Percentiles rank a stretch among this genome's conserved stretches.
These are phyloP conservation scores for Lagopus leucura DNA, from an alignment of 2,113 vertebrate species.

Conservation along the genomic window DNA sequence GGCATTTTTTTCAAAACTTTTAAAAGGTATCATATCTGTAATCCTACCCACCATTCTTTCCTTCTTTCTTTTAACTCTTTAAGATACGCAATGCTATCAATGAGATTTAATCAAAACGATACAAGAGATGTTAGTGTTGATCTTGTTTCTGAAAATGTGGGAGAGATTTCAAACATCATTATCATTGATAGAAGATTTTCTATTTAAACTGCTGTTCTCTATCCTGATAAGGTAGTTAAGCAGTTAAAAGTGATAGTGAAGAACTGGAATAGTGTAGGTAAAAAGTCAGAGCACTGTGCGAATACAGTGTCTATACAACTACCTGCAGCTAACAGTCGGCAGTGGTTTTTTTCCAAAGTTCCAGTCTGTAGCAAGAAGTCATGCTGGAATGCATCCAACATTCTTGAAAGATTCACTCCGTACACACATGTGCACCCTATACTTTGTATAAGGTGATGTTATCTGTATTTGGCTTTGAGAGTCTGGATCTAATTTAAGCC, in stretches of 20 bases:
- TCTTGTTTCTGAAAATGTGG: background rate
- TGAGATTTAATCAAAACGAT: background rate
- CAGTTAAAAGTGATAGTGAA: background rate
- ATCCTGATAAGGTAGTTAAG: background rate
- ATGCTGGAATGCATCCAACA: background rate
- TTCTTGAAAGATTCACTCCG: background rate
- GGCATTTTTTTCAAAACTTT: background rate
- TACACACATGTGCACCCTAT: background rate
- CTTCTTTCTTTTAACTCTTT: background rate
- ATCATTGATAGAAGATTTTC: background rate
- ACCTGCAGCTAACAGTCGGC: constrained; percentile 8
- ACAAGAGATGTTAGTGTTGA: background rate
- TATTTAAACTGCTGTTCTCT: background rate
- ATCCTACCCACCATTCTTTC: background rate
- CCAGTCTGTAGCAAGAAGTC: background rate
- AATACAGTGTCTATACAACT: constrained; percentile 32
- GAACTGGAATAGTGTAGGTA: background rate
- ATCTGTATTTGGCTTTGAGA: constrained; percentile 61
- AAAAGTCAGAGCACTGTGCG: constrained; percentile 27
- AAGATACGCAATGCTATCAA: background rate
- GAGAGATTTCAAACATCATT: background rate
- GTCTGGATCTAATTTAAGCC: constrained; percentile 75
- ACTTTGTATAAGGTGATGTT: constrained; percentile 63
- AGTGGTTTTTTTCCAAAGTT: constrained; percentile 53
- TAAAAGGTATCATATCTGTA: background rate